Conservation (phyloP, 1,140 invertebrate species). For the Drosophila burlai region DNA sequence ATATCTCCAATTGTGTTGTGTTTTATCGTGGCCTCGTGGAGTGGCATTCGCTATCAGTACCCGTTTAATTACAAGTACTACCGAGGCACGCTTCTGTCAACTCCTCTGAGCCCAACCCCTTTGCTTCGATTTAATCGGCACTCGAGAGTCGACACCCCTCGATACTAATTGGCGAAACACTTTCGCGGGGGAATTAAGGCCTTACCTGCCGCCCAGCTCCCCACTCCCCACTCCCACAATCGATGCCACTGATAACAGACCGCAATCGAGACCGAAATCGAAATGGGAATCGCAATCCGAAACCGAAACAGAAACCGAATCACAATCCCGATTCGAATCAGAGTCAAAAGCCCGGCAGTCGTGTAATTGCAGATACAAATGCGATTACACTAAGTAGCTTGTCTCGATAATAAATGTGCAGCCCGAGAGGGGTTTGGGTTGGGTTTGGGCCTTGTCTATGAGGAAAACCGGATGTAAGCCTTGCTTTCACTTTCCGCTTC, state of each 20-base stretch:
- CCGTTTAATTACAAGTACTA: conserved; percentile 35
- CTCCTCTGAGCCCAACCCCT: background rate
- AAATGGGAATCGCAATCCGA: conserved; percentile 32
- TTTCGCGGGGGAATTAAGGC: conserved; percentile 58
- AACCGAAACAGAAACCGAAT: conserved; percentile 22
- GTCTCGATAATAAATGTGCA: conserved; percentile 58
- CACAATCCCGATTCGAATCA: conserved; percentile 17
- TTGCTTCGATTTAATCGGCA: conserved; percentile 39
- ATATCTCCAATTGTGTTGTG: conserved; percentile 9
- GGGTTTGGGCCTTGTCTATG: conserved; percentile 24
- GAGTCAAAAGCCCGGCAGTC: conserved; percentile 46
- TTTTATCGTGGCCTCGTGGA: conserved; percentile 11
- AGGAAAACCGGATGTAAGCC: conserved; percentile 43
- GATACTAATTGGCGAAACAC: conserved; percentile 70
- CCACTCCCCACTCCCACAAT: background rate
- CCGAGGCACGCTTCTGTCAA: conserved; percentile 26
- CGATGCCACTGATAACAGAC: conserved; percentile 56
- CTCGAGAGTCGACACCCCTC: conserved; percentile 63
- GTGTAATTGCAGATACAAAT: conserved; percentile 75
- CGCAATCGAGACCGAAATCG: conserved; percentile 58
- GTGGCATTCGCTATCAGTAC: conserved; percentile 27
- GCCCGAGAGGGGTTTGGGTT: background rate
- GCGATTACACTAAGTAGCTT: conserved; percentile 79
- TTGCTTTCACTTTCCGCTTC: conserved; percentile 53
- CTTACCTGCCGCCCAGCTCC: conserved; percentile 23